A percentile compares a stretch with the other conserved stretches of the same genome.
These are phyloP conservation scores for Zootoca vivipara DNA, from an alignment of 2,113 vertebrate genomes.

Conservation along the genomic window DNA sequence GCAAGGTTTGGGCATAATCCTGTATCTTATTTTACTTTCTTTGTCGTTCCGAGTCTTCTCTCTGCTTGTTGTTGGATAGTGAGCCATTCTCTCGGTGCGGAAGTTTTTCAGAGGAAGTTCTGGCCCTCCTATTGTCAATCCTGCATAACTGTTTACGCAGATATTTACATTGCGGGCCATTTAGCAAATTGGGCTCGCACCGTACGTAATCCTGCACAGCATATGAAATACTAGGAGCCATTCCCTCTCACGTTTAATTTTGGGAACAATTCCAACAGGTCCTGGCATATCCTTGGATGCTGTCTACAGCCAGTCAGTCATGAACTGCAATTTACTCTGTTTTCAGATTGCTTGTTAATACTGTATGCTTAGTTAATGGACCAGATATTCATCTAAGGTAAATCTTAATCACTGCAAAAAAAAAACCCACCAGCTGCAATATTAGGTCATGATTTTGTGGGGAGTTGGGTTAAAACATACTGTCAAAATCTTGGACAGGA, in stretches of 20 bases:
- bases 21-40: neutral
- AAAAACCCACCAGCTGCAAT: neutral
- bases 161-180: neutral
- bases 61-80: neutral
- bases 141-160: neutral
- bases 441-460: constrained; percentile 6
- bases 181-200: neutral
- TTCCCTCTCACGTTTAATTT: neutral
- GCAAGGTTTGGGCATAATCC: neutral
- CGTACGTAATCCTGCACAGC: neutral
- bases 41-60: neutral
- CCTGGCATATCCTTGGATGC: neutral
- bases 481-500: constrained; percentile 2
- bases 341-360: neutral
- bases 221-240: neutral
- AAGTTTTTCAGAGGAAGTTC: neutral
- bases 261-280: neutral
- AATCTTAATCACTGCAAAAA: neutral
- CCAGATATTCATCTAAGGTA: neutral
- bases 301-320: constrained; percentile 1
- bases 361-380: constrained; percentile 9
- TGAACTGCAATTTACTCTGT: neutral
- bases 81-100: neutral
- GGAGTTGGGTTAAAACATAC: neutral
- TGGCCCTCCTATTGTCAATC: neutral